Base-by-base conservation (phyloP, 2,113 vertebrate species). In the Danionella cerebrum region DNA sequence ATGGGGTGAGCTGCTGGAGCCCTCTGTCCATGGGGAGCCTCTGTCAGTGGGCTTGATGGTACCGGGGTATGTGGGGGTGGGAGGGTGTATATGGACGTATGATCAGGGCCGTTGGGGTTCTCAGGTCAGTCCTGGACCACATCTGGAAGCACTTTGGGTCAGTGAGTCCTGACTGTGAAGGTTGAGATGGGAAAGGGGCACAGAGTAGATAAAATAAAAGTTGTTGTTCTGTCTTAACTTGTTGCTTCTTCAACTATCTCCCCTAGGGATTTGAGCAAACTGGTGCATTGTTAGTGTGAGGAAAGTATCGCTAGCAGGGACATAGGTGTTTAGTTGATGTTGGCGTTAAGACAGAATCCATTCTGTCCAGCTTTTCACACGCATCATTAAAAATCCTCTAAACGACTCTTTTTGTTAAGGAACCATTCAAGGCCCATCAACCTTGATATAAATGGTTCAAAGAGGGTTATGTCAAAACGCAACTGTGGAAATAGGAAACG, bases 71-170 rank as follows among this genome's bases (percentile, higher is more conserved):
- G n/a, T n/a, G n/a, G n/a, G n/a, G n/a, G n/a, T n/a, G n/a, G n/a
- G n/a, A 36, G 71, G 65, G 71, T 41, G 38, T 9, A 58, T 60
- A 70, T 71, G 74, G 42, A 9, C 42, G 13, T 18, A 53, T 63
- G 66, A 71, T 68, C 39, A 18, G 41, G 59, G 13, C 69, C 59
- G 54, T 58, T 38, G n/a, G 58, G 70, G 53, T n/a, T n/a, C 45
- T 58, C 53, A 57, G 75, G 72, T 77, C 69, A 74, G 65, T 65
- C 36, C 69, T 39, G 31, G 64, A 64, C 27, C 57, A 77, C 79
- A 81, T 81, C 77, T 81, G 76, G 76, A 81, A 81, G 70, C 73
- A 77, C 73, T 81, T 75, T 68, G 74, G 73, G 75, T 77, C 77
- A 81, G 67, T 31, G 50, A 67, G 60, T 68, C 41, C 24, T 41